phyloP scores from a whole-genome alignment of 2,888 invertebrate species.

The Drepana falcataria region DNA sequence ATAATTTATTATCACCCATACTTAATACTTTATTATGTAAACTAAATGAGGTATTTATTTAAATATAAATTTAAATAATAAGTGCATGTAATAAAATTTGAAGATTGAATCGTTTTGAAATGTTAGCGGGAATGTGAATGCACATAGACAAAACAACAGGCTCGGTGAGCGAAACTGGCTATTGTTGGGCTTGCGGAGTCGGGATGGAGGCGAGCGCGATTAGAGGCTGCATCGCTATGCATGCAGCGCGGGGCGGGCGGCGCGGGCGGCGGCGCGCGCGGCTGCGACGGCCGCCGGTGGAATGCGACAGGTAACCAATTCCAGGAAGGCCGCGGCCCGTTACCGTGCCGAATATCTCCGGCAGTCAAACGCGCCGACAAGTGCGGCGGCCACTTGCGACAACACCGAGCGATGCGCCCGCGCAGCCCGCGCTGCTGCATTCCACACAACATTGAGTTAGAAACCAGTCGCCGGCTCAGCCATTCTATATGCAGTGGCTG shows the following conservation, averaged over 20 bases:
- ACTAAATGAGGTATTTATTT: background rate
- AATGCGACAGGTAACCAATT: conserved; percentile 79
- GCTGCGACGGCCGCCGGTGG: conserved; percentile 61
- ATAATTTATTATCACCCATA: background rate
- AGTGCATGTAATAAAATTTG: background rate
- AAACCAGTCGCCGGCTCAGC: conserved; percentile 67
- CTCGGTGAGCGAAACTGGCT: background rate
- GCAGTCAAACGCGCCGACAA: conserved; percentile 77
- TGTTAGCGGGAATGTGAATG: background rate
- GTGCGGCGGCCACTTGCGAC: conserved; percentile 75
- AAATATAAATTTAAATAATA: background rate
- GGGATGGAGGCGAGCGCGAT: conserved; percentile 37
- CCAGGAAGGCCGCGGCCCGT: conserved; percentile 78
- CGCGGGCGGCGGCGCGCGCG: conserved; percentile 30
- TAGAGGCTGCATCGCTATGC: conserved; percentile 49
- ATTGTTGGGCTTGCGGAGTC: background rate
- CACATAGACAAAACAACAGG: too few relatives aligned
- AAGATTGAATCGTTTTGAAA: background rate
- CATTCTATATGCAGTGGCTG: conserved; percentile 48
- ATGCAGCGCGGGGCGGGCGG: conserved; percentile 21
- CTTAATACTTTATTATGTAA: background rate
- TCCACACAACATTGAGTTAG: conserved; percentile 72
- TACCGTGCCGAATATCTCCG: conserved; percentile 77
- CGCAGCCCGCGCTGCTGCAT: conserved; percentile 49
- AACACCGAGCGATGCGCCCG: conserved; percentile 66